Percentiles rank a stretch among this genome's conserved stretches.
These are phyloP conservation scores for Triplophysa dalaica DNA, from an alignment of 2,113 vertebrate genomes.

Conservation along the genomic window DNA sequence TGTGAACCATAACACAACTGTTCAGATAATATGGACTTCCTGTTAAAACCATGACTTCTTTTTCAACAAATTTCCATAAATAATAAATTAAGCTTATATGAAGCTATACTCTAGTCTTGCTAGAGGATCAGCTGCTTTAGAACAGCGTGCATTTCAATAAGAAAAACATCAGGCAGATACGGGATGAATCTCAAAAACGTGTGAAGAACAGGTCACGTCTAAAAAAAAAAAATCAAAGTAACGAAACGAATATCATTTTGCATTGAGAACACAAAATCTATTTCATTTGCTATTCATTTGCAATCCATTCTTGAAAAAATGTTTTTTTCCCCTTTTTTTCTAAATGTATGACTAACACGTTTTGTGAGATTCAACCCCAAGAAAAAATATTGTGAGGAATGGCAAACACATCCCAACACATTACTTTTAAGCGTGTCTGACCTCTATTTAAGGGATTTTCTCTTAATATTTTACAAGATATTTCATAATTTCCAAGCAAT, in stretches of 20 bases:
- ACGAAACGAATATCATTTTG: no score
- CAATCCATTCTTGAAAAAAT: no score
- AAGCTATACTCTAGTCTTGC: not conserved
- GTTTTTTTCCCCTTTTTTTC: no score
- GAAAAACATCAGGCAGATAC: no score
- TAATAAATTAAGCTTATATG: no score
- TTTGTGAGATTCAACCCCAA: no score
- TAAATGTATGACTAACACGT: not conserved
- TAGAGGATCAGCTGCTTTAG: not conserved
- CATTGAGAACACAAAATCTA: not conserved
- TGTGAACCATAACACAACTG: not conserved
- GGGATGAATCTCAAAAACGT: no score
- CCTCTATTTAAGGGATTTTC: not conserved
- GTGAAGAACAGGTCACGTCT: not conserved
- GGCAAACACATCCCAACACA: no score
- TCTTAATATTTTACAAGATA: not conserved
- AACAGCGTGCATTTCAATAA: not conserved
- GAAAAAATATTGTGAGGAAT: not conserved
- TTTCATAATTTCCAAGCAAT: not conserved
- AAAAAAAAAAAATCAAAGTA: not conserved
- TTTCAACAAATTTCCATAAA: slow-evolving; percentile 15
- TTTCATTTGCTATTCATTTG: no score
- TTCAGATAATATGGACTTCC: not conserved
- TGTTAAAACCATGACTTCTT: not conserved
- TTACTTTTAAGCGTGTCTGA: not conserved